Conservation (phyloP, 2,888 invertebrate genomes). For the Criorhina ranunculi region DNA sequence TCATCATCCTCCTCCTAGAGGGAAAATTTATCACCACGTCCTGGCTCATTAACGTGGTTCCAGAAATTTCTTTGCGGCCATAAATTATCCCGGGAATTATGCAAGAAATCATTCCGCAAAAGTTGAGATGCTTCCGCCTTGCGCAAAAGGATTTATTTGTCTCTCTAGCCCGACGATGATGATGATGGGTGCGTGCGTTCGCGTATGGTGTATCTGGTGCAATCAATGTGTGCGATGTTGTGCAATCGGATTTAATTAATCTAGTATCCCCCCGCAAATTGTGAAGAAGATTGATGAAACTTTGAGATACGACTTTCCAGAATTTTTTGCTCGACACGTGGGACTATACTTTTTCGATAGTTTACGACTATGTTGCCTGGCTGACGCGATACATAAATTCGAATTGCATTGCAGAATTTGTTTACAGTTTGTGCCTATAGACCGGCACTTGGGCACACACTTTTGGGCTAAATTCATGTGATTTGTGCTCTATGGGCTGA, state of each 20-base stretch:
- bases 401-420: constrained; percentile 12
- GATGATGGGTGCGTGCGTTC: constrained; percentile 26
- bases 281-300: constrained; percentile 49
- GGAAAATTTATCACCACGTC: constrained; percentile 43
- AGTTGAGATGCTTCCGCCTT: constrained; percentile 64
- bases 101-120: constrained; percentile 51
- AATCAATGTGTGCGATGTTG: constrained; percentile 28
- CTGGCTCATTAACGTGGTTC: constrained; percentile 72
- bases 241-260: constrained; percentile 72
- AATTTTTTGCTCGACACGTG: constrained; percentile 29
- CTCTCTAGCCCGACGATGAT: constrained; percentile 25
- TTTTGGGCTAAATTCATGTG: constrained; percentile 25
- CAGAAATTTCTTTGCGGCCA: constrained; percentile 60
- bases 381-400: constrained; percentile 20
- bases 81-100: constrained; percentile 69
- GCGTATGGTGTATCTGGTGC: constrained; percentile 15
- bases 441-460: constrained; percentile 25
- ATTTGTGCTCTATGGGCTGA: constrained; percentile 13
- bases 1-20: constrained; percentile 1
- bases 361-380: too few species aligned
- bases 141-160: constrained; percentile 75
- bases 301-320: constrained; percentile 49
- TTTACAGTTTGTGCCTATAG: background rate
- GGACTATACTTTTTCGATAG: constrained; percentile 60
- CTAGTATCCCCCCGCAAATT: constrained; percentile 28